Base-by-base conservation (phyloP, 2,797 vertebrate genomes). In the Takifugu rubripes region DNA sequence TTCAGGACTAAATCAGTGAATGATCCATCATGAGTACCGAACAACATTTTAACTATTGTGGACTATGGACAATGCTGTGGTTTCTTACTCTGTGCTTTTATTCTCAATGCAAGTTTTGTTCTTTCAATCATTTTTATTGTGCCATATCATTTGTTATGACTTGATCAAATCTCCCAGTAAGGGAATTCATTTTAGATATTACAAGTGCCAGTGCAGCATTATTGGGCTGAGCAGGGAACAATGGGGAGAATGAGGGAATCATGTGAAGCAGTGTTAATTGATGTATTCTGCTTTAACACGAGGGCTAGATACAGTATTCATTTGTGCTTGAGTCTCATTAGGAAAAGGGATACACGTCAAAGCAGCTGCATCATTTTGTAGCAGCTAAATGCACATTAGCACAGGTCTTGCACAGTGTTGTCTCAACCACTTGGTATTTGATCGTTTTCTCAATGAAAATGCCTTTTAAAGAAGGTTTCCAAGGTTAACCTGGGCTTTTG, bases 21-120 rank as follows among this genome's bases (percentile, higher is more conserved):
- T 44, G 44, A 87, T 84, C 74, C 84, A 80, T 83, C 74, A 74
- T 64, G 74, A 82, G 70, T 74, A 82, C 68, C 61, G 79, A 89
- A 83, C 83, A 89, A 87, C 51, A 73, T 74, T 77, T 68, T 29
- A 82, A 82, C 66, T 47, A 68, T 59, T 40, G 62, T 79, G 81
- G 79, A 89, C 79, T 73, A 83, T 75, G 74, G 83, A 88, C 81
- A 55, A 90, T 88, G 90, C 90, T 91, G 90, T 93, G 89, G 90
- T 91, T 91, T 84, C 77, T 84, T 84, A 77, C 70, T 65, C 72
- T 54, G 86, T 88, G 79, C 84, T 90, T 90, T 86, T 74, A 66
- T 74, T 89, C 89, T 89, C 84, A 89, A 90, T 88, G 85, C 88
- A 87, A 78, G 81, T 76, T 66, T 82, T 84, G 79, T 84, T 81